Evolutionary conservation across 2,797 vertebrate species (phyloP), one percentile per base, ranked within the genome.

Genomic region (Argyrosomus regius): DNA sequence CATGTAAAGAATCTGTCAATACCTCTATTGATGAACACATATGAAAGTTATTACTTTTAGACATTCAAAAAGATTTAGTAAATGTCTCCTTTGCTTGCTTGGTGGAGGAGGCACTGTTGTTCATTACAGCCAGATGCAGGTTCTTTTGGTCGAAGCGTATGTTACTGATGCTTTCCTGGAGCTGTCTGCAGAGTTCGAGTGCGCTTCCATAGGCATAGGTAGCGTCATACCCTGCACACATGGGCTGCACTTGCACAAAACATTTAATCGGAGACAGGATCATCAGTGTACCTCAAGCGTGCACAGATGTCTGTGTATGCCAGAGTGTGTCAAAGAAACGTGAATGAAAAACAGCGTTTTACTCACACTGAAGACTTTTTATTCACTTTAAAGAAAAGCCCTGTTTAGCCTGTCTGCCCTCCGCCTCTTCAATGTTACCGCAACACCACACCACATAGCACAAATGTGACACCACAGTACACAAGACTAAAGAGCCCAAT

Each of bases 231-330:
- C 61, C 52, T 11, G 72, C 88, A 88, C 93, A 94, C 89, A 91
- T 92, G 92, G 89, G 65, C 81, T 49, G 80, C 91, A 93, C 90
- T 88, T 88, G 86, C 82, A 85, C 62, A 86, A 83, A 73, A 52
- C 57, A 63, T 77, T 80, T 90, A 89, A 92, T 82, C 49, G 35
- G 81, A 91, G 72, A 62, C 87, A 91, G 87, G 45, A 82, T 35
- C 62, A 20, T 73, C 66, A 13, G 65, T 43, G 45, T 63, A 79
- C 71, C 79, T 80, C 61, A 71, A 81, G 45, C 74, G 48, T 28
- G 41, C 78, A 22, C 83, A 80, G 50, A 85, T 75, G 75, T 78
- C 57, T 3, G 14, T 62, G 72, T 82, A 24, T 72, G 77, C 48
- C 54, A 53, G 57, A 60, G 63, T 53, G 26, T 73, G 80, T 78